Evolutionary conservation across 2,113 vertebrate species (phyloP), one percentile per base, ranked within the genome.

Genomic region (Danio rerio): DNA sequence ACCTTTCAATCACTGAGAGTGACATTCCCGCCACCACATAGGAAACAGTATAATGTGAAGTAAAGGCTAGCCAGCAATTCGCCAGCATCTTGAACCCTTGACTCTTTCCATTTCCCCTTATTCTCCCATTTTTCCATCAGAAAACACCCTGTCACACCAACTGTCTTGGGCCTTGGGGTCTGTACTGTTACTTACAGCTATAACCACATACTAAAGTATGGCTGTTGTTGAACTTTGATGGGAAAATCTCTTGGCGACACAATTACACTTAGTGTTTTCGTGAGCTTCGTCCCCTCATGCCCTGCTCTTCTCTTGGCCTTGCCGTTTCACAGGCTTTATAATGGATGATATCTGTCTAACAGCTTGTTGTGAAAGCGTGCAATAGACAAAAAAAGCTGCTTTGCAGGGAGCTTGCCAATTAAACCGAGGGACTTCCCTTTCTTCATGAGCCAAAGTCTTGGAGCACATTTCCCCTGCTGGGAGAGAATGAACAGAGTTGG

Each of bases 321-420:
- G 80, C 40, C 69, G 56, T 70, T 78, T 7, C 49, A n/a, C 9
- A 3, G 40, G 40, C 47, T 21, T 20, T 90, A 87, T 89, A 86
- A 91, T 88, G 72, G 84, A 89, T 86, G 59, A 81, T 72, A 86
- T 84, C 86, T 86, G 80, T 83, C 56, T 9, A 50, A 62, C 43
- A 52, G 58, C 75, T 63, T 77, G 58, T 62, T 80, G 81, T 77
- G 79, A 45, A 66, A 72, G 42, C 61, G 52, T 65, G 75, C 56
- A 53, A 53, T 66, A 16, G 31, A 31, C 31, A 53, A 79, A 81
- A 77, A 89, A 80, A 86, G 75, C 80, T 52, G 21, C 68, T 77
- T 82, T 75, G 82, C 16, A 47, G 66, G 68, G 43, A 79, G 78
- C 74, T 70, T 52, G 13, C 21, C 68, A 69, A 71, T 87, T 74